Conservation (phyloP, 1,140 invertebrate genomes). For the Dendroctonus ponderosae region DNA sequence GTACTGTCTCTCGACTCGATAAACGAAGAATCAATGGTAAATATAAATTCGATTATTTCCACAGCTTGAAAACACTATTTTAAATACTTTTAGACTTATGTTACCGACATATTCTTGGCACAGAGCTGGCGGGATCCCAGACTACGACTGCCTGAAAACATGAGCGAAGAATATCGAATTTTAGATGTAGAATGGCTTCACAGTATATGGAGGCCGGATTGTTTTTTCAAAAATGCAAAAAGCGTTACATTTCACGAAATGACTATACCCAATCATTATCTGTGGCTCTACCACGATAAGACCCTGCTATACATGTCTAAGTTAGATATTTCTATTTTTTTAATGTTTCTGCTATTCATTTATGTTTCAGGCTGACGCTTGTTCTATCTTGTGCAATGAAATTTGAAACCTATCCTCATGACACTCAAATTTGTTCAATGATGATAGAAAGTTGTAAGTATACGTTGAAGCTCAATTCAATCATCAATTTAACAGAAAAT, state of each 20-base stretch:
- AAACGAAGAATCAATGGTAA: slow-evolving; percentile 90
- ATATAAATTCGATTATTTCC: slow-evolving; percentile 32
- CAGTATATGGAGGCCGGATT: slow-evolving; percentile 88
- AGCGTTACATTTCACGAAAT: slow-evolving; percentile 92
- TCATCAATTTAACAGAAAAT: too few relatives aligned
- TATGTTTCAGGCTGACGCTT: slow-evolving; percentile 71
- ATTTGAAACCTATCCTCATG: slow-evolving; percentile 88
- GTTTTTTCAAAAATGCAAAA: slow-evolving; percentile 92
- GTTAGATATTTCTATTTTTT: slow-evolving; percentile 53
- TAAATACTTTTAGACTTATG: slow-evolving; percentile 70
- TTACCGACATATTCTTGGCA: slow-evolving; percentile 87
- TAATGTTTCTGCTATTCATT: not conserved
- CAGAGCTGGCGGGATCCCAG: slow-evolving; percentile 89
- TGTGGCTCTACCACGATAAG: slow-evolving; percentile 89
- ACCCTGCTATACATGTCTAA: slow-evolving; percentile 89
- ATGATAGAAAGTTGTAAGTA: slow-evolving; percentile 88
- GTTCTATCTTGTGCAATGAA: slow-evolving; percentile 91
- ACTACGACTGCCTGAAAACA: slow-evolving; percentile 81
- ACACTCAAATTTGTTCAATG: slow-evolving; percentile 87
- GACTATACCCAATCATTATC: slow-evolving; percentile 91
- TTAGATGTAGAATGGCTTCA: slow-evolving; percentile 88
- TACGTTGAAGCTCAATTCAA: not conserved
- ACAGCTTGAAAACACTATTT: not conserved
- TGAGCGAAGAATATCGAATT: slow-evolving; percentile 89
- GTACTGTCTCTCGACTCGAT: slow-evolving; percentile 85